Base-by-base conservation (phyloP, 92 coral and sea anemone species). In the Parazoanthus swiftii region DNA sequence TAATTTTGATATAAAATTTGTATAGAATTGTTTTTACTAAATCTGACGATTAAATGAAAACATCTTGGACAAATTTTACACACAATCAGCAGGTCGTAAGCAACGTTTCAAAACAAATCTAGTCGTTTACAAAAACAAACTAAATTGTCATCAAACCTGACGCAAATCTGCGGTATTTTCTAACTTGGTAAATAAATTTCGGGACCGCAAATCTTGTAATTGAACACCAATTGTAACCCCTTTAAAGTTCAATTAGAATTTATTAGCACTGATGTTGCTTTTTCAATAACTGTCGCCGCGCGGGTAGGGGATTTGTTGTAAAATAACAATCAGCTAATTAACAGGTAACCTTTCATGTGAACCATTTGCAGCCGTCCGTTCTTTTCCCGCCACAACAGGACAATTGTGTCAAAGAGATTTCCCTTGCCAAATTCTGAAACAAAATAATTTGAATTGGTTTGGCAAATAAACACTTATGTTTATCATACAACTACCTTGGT, bases 221-320 rank as follows among this genome's bases (percentile, higher is more conserved):
- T 84, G 56, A 46, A 84, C 79, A 72, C 23, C 67, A 84, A 84
- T 84, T 84, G 87, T 70, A 38, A 84, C 26, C 36, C 33, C 37
- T 72, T 68, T 46, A 71, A 70, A 84, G 77, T 72, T 84, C 78
- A 84, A 84, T 84, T 84, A 84, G 39, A 84, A 71, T 25, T 84
- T 84, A 84, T 72, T 84, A 84, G 44, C 2, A 42, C 68, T 26
- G 77, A 84, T 26, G 78, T 35, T 84, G 87, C 87, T 48, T 84
- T 76, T 84, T 84, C 87, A 84, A 72, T 70, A 71, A 21, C 78
- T 73, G 68, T 46, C 44, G 87, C 44, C 42, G 50, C 44, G 86
- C 87, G 42, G 87, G 87, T 84, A 84, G 79, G 77, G 44, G 77
- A 84, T 84, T 84, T 70, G 87, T 48, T 84, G 48, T 84, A 26